These are phyloP conservation scores for Orientallactaga sibirica DNA, from an alignment of 2,797 vertebrate genomes.

Conservation along the genomic window DNA sequence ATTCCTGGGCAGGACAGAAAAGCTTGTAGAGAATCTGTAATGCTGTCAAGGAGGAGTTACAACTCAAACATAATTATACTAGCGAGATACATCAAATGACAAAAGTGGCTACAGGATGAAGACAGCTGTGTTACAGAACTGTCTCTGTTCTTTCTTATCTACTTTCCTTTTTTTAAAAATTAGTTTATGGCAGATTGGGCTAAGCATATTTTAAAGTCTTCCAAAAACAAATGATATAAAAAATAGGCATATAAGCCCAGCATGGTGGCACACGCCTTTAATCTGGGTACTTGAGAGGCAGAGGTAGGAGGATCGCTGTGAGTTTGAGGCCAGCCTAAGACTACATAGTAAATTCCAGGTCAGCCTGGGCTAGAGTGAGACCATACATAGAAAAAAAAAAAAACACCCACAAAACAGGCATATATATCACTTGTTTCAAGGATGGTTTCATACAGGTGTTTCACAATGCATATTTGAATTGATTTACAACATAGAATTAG, in stretches of 20 bases:
- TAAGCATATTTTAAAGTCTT: constrained; percentile 63
- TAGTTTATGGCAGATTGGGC: constrained; percentile 60
- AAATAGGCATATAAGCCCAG: constrained; percentile 46
- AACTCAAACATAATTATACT: constrained; percentile 48
- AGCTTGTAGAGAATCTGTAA: constrained; percentile 45
- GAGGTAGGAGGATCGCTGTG: too few relatives aligned
- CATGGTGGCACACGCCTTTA: too few relatives aligned
- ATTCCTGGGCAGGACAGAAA: constrained; percentile 53
- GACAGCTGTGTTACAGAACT: constrained; percentile 58
- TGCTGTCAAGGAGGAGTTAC: constrained; percentile 45
- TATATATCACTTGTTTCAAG: constrained; percentile 56
- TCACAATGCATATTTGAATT: constrained; percentile 63
- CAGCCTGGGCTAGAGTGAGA: too few relatives aligned
- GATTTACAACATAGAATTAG: constrained; percentile 64
- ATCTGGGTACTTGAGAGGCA: too few relatives aligned
- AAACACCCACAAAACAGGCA: background rate
- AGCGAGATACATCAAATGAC: constrained; percentile 63
- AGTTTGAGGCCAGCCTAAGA: too few relatives aligned
- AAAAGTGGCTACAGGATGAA: constrained; percentile 42
- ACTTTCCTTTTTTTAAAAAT: constrained; percentile 38
- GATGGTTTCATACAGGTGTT: constrained; percentile 74
- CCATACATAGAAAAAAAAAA: background rate
- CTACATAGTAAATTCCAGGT: too few relatives aligned
- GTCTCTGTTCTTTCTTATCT: constrained; percentile 54
- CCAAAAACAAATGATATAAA: constrained; percentile 57